Percentiles rank a stretch among this genome's conserved stretches.
These are phyloP conservation scores for Eulemur rubriventer DNA, from an alignment of 2,797 vertebrate species.

Conservation along the genomic window DNA sequence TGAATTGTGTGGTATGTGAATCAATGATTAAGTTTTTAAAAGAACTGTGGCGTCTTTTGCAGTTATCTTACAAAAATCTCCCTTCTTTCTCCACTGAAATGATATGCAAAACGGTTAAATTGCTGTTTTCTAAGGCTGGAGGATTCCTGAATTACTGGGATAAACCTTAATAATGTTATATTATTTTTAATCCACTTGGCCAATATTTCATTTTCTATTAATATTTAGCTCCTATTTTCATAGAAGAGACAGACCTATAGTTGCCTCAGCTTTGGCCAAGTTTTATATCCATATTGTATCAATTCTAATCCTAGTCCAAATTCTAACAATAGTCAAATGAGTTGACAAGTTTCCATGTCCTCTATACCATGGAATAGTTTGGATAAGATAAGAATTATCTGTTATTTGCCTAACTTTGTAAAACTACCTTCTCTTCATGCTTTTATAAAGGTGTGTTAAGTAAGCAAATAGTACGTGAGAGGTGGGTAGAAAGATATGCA, in stretches of 20 bases:
- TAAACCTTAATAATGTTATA: neutral
- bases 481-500: neutral
- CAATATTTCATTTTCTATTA: neutral
- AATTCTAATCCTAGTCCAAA: neutral
- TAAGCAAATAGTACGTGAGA: neutral
- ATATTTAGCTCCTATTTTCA: neutral
- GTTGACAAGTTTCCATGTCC: neutral
- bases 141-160: neutral
- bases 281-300: neutral
- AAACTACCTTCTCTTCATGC: neutral
- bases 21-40: neutral
- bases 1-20: neutral
- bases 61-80: neutral
- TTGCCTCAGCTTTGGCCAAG: neutral
- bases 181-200: neutral
- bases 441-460: neutral
- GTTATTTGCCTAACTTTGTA: neutral
- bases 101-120: neutral
- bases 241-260: neutral
- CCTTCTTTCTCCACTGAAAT: neutral
- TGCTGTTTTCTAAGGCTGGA: neutral
- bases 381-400: neutral
- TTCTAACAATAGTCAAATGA: neutral
- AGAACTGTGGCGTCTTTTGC: neutral
- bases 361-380: neutral